Evolutionary conservation across 2,113 vertebrate species (phyloP).

Genomic region (Hassar affinis): DNA sequence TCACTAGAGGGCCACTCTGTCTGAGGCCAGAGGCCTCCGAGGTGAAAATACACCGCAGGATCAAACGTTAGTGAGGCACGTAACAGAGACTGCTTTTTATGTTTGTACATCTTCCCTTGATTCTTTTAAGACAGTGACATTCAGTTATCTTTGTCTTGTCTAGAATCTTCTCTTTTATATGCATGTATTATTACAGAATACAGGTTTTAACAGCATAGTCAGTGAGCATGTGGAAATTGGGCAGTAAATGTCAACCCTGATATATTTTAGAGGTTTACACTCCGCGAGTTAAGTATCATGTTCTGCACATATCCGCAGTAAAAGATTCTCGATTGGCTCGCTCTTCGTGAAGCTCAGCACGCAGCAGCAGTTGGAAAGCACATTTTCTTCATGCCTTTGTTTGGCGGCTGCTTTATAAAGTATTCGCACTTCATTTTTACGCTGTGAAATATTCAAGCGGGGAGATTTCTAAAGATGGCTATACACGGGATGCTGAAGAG

Average conservation of each 20-base stretch:
- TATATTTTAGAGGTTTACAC: slow-evolving; percentile 46
- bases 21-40: background rate
- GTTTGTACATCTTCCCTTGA: background rate
- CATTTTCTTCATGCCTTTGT: slow-evolving; percentile 41
- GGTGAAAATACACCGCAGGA: background rate
- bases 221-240: slow-evolving; percentile 34
- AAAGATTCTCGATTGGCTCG: slow-evolving; percentile 31
- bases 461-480: slow-evolving; percentile 23
- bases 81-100: slow-evolving; percentile 7
- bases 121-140: slow-evolving; percentile 7
- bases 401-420: slow-evolving; percentile 43
- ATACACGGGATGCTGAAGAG: slow-evolving; percentile 21
- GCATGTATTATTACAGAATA: slow-evolving; percentile 18
- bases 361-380: slow-evolving; percentile 26
- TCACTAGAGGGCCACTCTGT: slow-evolving; percentile 35
- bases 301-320: slow-evolving; percentile 40
- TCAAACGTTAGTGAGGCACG: background rate
- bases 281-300: slow-evolving; percentile 42
- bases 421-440: slow-evolving; percentile 47
- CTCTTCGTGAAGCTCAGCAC: slow-evolving; percentile 10
- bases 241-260: slow-evolving; percentile 44
- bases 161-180: slow-evolving; percentile 9
- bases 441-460: slow-evolving; percentile 10
- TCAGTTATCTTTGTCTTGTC: slow-evolving; percentile 16
- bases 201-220: slow-evolving; percentile 7